Evolutionary conservation across 2,888 invertebrate genomes (phyloP).

Genomic region (Drosophila mayaguana): DNA sequence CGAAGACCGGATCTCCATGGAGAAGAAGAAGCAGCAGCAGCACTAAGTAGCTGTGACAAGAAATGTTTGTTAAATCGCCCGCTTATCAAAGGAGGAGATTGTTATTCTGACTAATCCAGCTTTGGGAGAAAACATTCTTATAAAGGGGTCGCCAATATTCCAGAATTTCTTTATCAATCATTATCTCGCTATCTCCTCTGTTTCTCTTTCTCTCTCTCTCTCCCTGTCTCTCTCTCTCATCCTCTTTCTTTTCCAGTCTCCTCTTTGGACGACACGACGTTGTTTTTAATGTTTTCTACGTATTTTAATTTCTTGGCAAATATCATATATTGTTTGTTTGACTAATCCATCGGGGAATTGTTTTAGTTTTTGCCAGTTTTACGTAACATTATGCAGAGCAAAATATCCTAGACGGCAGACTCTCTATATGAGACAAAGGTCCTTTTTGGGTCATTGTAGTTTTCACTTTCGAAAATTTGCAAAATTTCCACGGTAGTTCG

Average conservation of each 20-base stretch:
- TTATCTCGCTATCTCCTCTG: not conserved
- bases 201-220: no score
- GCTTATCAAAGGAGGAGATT: conserved; percentile 48
- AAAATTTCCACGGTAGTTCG: conserved; percentile 72
- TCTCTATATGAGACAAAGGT: conserved; percentile 14
- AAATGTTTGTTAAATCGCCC: conserved; percentile 14
- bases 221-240: no score
- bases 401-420: conserved; percentile 23
- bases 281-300: conserved; percentile 65
- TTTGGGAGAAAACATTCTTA: conserved; percentile 11
- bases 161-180: not conserved
- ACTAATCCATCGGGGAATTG: conserved; percentile 56
- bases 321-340: conserved; percentile 19
- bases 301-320: conserved; percentile 54
- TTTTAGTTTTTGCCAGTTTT: conserved; percentile 54
- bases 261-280: not conserved
- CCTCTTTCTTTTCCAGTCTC: not conserved
- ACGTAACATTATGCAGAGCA: conserved; percentile 79
- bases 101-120: conserved; percentile 59
- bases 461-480: conserved; percentile 68
- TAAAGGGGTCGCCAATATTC: conserved; percentile 7
- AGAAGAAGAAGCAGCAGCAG: conserved; percentile 22
- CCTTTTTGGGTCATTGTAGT: conserved; percentile 57
- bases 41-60: conserved; percentile 39
- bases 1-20: conserved; percentile 56